phyloP scores from a whole-genome alignment of 1,140 invertebrate genomes.

The Leptestheria dahalacensis region DNA sequence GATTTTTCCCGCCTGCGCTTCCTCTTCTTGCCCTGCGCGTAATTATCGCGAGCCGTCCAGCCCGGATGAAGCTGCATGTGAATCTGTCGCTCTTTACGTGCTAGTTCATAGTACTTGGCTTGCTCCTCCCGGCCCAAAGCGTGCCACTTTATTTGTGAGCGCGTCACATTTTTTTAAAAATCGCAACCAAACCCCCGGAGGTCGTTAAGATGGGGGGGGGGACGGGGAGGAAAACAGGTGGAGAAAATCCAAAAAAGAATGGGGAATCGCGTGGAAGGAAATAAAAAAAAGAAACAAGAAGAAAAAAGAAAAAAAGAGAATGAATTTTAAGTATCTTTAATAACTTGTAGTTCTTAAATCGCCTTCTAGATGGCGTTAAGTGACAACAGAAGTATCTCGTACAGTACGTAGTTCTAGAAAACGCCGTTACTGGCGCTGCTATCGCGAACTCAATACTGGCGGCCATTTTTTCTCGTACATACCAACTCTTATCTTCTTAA shows the following conservation, averaged over 20 bases:
- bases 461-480: neutral
- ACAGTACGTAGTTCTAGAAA: neutral
- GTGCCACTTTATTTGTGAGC: slow-evolving; percentile 83
- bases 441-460: neutral
- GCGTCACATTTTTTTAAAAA: slow-evolving; percentile 62
- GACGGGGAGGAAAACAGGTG: neutral
- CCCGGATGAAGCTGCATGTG: slow-evolving; percentile 98
- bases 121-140: slow-evolving; percentile 95
- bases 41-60: slow-evolving; percentile 92
- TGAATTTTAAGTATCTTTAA: neutral
- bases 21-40: slow-evolving; percentile 95
- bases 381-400: neutral
- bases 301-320: neutral
- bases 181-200: neutral
- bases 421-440: neutral
- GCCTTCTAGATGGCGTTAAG: neutral
- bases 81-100: slow-evolving; percentile 89
- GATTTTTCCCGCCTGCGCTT: slow-evolving; percentile 92
- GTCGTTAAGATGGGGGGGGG: neutral
- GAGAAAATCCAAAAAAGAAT: neutral
- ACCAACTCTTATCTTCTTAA: too few species aligned
- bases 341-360: neutral
- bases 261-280: neutral
- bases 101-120: slow-evolving; percentile 99
- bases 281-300: slow-evolving; percentile 10